Evolutionary conservation across 2,888 invertebrate genomes (phyloP), one percentile per base, ranked within the genome.

Genomic region (Cryptophagus acutangulus): DNA sequence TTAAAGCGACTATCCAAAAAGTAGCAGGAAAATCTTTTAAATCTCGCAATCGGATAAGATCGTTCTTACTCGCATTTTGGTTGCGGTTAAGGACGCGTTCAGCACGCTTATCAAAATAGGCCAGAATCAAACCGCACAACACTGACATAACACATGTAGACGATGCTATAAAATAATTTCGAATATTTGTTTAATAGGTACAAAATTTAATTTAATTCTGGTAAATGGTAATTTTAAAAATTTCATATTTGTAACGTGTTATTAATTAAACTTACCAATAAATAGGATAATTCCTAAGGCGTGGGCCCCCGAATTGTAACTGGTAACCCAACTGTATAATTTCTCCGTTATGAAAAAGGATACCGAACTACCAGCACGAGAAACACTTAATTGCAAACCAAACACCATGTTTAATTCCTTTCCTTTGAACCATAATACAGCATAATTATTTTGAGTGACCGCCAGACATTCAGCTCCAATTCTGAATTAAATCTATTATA

Each of bases 351-450:
- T 81, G 72, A 87, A 79, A 67, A 96, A 94, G 67, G 95, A 95
- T 1, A 95, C 92, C 12, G 93, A 88, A 55, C 94, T 94, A 5
- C 96, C 96, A 51, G 95, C 82, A 65, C 97, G 76, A 2, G 95
- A 91, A 69, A 97, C 88, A 49, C 95, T 95, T 51, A 97, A 71
- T 66, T 95, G 94, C 18, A 97, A 73, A 1, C 97, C 97, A 71
- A 97, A 97, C 9, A 97, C 95, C 89, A 95, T 94, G 69, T 97
- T 97, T 31, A 97, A 73, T 71, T 95, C 95, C 70, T 88, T 92
- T 38, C 94, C 95, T 71, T 92, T 92, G 67, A 97, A 97, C 97
- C 97, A 97, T 28, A 90, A 75, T 0, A 96, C 96, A 1, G 95
- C 94, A 72, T 96, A 97, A 59, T 87, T 94, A 67, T 97, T 97